phyloP scores from a whole-genome alignment of 2,113 vertebrate genomes.

The Oreochromis spilurus region DNA sequence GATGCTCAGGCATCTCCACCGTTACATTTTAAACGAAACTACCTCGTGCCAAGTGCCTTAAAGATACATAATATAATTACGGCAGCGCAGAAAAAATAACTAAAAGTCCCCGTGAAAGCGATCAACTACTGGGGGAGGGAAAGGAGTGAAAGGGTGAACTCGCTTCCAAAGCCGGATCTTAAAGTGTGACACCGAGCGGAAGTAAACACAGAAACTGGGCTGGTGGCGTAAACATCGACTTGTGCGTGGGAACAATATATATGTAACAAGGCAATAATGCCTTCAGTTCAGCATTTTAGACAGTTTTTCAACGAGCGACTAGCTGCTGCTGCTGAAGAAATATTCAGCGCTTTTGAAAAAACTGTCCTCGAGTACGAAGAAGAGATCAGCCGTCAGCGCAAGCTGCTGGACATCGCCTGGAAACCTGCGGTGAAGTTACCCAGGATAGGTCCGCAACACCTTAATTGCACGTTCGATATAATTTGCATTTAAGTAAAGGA shows the following conservation, averaged over 20 bases:
- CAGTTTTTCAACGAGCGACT: constrained; percentile 16
- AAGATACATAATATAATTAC: not conserved
- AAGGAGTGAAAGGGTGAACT: not conserved
- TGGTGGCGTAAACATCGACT: not conserved
- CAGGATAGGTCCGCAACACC: not conserved
- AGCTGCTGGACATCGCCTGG: not conserved
- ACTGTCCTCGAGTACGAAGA: constrained; percentile 16
- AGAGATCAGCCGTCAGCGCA: constrained; percentile 23
- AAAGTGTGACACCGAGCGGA: not conserved
- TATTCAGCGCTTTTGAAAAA: not conserved
- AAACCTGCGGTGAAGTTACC: constrained; percentile 3
- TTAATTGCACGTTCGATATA: not conserved
- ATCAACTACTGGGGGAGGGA: not conserved
- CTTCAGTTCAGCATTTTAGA: not conserved
- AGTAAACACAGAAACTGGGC: not conserved
- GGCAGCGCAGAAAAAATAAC: not conserved
- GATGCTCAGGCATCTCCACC: not conserved
- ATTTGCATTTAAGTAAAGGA: not conserved
- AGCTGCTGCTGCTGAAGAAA: constrained; percentile 17
- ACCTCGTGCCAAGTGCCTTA: not conserved
- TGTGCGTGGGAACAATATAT: rapidly evolving
- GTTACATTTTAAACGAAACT: not conserved
- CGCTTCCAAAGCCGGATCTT: not conserved
- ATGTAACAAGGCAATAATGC: not conserved
- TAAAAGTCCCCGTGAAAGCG: not conserved